Conservation (phyloP, 2,888 invertebrate genomes). For the Anagyrus pseudococci region DNA sequence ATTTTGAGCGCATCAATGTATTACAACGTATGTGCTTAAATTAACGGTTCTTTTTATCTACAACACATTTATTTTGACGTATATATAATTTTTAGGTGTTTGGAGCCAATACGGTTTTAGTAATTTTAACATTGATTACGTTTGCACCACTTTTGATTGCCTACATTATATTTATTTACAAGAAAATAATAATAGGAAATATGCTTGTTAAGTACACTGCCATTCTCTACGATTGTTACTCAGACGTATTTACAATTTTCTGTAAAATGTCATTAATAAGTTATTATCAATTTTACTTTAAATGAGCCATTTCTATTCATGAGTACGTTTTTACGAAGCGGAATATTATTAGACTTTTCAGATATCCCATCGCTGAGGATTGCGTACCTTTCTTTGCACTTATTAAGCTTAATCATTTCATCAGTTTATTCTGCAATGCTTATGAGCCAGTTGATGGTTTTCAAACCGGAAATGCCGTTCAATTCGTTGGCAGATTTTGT, state of each 20-base stretch:
- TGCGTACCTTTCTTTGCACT: slow-evolving; percentile 31
- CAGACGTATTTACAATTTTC: slow-evolving; percentile 13
- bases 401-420: slow-evolving; percentile 19
- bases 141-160: background rate
- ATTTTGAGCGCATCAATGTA: slow-evolving; percentile 42
- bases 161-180: background rate
- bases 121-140: background rate
- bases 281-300: slow-evolving; percentile 6
- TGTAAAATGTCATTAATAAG: slow-evolving; percentile 23
- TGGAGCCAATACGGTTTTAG: background rate
- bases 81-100: slow-evolving; percentile 17
- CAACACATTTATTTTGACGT: background rate
- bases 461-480: slow-evolving; percentile 38
- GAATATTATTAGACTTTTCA: slow-evolving; percentile 1
- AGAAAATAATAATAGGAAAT: background rate
- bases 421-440: slow-evolving; percentile 42
- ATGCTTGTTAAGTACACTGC: background rate
- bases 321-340: background rate
- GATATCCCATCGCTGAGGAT: slow-evolving; percentile 26
- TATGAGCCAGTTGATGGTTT: slow-evolving; percentile 39
- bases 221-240: slow-evolving; percentile 1
- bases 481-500: slow-evolving; percentile 19
- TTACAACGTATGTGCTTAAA: slow-evolving; percentile 38
- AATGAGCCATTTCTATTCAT: background rate
- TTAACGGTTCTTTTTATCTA: background rate